These are phyloP conservation scores for Petrocephalus zakoni DNA, from an alignment of 2,113 vertebrate species.

Conservation along the genomic window DNA sequence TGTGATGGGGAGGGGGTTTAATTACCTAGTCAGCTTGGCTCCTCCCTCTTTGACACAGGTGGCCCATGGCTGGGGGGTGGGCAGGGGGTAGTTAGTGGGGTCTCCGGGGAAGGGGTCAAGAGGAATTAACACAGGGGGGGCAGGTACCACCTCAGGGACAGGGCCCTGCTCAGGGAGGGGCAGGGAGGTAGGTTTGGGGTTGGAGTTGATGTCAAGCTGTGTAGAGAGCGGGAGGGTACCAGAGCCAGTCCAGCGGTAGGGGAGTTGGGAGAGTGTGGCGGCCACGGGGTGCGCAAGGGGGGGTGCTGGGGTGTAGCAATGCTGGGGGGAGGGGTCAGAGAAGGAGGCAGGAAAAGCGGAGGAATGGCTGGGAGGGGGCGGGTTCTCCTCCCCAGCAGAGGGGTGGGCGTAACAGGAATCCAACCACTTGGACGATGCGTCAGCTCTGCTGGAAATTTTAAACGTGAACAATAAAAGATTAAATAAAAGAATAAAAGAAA, in stretches of 20 bases:
- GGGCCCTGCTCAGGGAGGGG: conserved; percentile 70
- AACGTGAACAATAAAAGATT: conserved; percentile 55
- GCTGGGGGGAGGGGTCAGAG: conserved; percentile 47
- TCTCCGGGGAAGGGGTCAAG: conserved; percentile 70
- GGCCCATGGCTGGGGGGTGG: conserved; percentile 71
- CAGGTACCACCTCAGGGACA: conserved; percentile 57
- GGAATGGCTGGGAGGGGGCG: conserved; percentile 62
- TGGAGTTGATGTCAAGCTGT: conserved; percentile 72
- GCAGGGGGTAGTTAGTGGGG: conserved; percentile 67
- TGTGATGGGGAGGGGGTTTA: conserved; percentile 35
- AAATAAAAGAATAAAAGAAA: conserved; percentile 59
- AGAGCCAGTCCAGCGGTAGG: conserved; percentile 65
- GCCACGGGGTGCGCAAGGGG: conserved; percentile 66
- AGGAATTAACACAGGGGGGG: conserved; percentile 39
- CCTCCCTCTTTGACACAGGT: conserved; percentile 77
- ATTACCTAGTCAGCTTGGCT: conserved; percentile 83
- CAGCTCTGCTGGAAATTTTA: conserved; percentile 75
- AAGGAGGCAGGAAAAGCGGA: conserved; percentile 47
- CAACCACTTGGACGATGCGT: conserved; percentile 70
- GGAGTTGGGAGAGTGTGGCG: conserved; percentile 56
- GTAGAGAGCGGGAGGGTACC: conserved; percentile 63
- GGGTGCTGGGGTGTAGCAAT: conserved; percentile 62
- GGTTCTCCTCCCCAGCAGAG: conserved; percentile 64
- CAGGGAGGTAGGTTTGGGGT: conserved; percentile 70
- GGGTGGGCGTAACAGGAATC: conserved; percentile 68